A percentile compares a stretch with the other conserved stretches of the same genome.
Conservation (phyloP, 2,113 vertebrate species). For the Kryptolebias marmoratus region DNA sequence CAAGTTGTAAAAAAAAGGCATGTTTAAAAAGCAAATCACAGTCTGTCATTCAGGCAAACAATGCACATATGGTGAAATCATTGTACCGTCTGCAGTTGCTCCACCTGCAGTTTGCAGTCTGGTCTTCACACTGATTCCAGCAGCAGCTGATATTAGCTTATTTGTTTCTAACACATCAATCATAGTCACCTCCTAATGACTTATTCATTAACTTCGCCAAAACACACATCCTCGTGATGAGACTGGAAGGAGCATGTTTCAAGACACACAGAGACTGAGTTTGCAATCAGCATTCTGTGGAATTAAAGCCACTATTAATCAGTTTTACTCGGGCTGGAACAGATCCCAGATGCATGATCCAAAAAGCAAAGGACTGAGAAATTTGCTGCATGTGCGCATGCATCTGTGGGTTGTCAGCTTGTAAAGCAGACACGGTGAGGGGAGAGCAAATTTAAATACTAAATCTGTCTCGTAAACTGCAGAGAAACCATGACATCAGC, state of each 20-base stretch:
- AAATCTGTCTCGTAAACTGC: constrained; percentile 43
- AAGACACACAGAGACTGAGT: constrained; percentile 60
- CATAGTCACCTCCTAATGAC: constrained; percentile 79
- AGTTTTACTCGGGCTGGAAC: constrained; percentile 74
- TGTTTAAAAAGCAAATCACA: constrained; percentile 37
- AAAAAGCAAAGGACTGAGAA: constrained; percentile 55
- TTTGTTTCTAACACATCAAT: constrained; percentile 77
- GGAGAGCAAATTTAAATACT: constrained; percentile 43
- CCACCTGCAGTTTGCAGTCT: constrained; percentile 56
- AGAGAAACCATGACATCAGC: constrained; percentile 37
- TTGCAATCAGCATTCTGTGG: constrained; percentile 77
- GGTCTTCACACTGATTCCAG: constrained; percentile 36
- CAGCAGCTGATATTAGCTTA: constrained; percentile 53
- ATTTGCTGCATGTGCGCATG: constrained; percentile 16
- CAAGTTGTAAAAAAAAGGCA: not conserved
- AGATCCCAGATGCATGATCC: constrained; percentile 66
- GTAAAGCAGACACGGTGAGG: constrained; percentile 11
- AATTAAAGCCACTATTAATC: constrained; percentile 80
- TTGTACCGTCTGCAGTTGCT: constrained; percentile 21
- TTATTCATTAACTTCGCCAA: constrained; percentile 81
- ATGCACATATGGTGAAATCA: constrained; percentile 41
- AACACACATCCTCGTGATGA: constrained; percentile 77
- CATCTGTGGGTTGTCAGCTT: constrained; percentile 13
- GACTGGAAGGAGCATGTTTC: constrained; percentile 71
- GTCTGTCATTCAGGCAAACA: constrained; percentile 26